Evolutionary conservation across 2,113 vertebrate species (phyloP), one percentile per base, ranked within the genome.

Genomic region (Gulo gulo): DNA sequence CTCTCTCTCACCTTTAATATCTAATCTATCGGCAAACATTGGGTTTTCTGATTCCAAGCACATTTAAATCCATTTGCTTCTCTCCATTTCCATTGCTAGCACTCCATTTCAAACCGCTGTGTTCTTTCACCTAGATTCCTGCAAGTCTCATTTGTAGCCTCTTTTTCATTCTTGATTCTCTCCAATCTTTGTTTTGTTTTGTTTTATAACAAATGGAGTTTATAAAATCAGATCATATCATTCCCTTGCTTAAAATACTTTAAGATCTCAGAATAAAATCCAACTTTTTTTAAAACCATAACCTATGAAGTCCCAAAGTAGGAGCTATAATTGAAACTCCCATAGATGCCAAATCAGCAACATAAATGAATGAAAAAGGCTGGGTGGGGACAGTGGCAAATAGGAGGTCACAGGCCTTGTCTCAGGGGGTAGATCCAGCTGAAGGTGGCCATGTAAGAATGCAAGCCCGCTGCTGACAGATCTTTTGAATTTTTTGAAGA

Each of bases 181-280:
- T 52, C 59, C 65, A 45, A 23, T 82, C 16, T 79, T 11, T 80
- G 14, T 52, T 65, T 15, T 29, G 2, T 34, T 29, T 39, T 8
- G 45, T 63, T 93, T 91, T 31, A 86, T 36, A 93, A 12, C 52
- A 39, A 57, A 79, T 55, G 52, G 3, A 73, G 18, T 47, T 24
- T 45, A 88, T 55, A n/a, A 92, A 26, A 47, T 42, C 57, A 69
- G n/a, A 87, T 26, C 50, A 86, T 18, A 50, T 63, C 52, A 78
- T 73, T 91, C 65, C 29, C 76, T 95, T 86, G 84, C 79, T 85
- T 89, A 94, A 89, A 94, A 80, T 92, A 85, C 6, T 81, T 85
- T 23, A 71, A 90, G 74, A 23, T 89, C 78, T 85, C 89, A 78
- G 67, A 69, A 90, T 82, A 92, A 89, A 91, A 34, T 87, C 14